These are phyloP conservation scores for Pleuronectes platessa DNA, from an alignment of 2,113 vertebrate genomes.

Conservation along the genomic window DNA sequence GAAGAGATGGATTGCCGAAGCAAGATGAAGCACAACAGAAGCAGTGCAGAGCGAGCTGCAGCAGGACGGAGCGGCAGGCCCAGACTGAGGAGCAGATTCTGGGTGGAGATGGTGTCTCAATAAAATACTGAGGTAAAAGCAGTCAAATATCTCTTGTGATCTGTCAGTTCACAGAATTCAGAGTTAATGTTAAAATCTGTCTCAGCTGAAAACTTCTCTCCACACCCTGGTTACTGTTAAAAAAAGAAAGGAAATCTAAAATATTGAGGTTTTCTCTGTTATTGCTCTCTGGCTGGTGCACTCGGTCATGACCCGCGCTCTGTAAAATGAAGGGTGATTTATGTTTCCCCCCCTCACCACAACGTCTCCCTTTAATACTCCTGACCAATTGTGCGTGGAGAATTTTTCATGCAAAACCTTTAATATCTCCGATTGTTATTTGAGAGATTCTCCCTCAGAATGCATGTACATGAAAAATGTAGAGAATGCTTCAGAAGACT, in stretches of 20 bases:
- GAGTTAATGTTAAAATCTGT: slow-evolving; percentile 45
- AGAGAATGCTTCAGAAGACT: background rate
- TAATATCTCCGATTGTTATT: slow-evolving; percentile 2
- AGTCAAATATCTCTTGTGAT: slow-evolving; percentile 38
- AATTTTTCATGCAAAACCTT: background rate
- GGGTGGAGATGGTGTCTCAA: slow-evolving; percentile 64
- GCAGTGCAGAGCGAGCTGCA: background rate
- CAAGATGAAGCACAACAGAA: slow-evolving; percentile 1
- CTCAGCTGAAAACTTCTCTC: background rate
- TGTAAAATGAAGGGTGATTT: slow-evolving; percentile 7
- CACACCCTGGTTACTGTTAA: background rate
- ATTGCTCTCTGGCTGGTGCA: background rate
- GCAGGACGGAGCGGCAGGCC: slow-evolving; percentile 4
- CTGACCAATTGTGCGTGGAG: background rate
- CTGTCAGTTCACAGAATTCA: slow-evolving; percentile 14
- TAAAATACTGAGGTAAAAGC: slow-evolving; percentile 47
- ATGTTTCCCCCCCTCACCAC: background rate
- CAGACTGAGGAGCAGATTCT: slow-evolving; percentile 62
- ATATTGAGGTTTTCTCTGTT: background rate
- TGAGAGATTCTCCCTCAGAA: background rate
- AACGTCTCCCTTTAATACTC: slow-evolving; percentile 7
- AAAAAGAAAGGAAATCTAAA: background rate
- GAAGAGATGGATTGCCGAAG: background rate
- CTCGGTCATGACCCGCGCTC: background rate
- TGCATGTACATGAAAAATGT: background rate